Base-by-base conservation (phyloP, 2,797 vertebrate species). In the Scolopax rusticola region DNA sequence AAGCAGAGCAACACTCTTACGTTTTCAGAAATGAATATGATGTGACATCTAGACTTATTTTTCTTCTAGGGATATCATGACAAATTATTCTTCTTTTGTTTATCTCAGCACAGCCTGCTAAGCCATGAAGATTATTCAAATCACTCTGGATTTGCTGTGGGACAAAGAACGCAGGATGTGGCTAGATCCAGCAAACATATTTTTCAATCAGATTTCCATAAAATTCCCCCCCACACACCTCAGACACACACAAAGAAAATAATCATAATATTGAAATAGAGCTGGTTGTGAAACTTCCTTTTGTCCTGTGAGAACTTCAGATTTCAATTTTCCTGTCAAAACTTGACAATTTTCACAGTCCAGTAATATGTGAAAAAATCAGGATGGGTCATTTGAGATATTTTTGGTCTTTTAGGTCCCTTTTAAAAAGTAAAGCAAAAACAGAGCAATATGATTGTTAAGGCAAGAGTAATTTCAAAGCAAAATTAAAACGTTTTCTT, bases 201-300 rank as follows among this genome's bases (percentile, higher is more conserved):
- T 90, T 91, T 81, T 45, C 54, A 24, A n/a, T n/a, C 54, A 71
- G 19, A 69, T 94, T 93, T 71, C 81, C 83, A 83, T 91, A 54
- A 96, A 89, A 91, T 91, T 17, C 16, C 50, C 27, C 27, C 30
- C 17, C 18, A 13, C 25, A 17, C 21, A 4, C 8, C 15, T 38
- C 30, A 61, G 3, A 8, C 16, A 24, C 18, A 24, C 0, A 2
- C 8, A 56, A 27, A 60, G 33, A 65, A 87, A 94, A 89, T 57
- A 84, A 68, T 82, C 45, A 30, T 6, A 15, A 36, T 32, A 36
- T 40, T 61, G 56, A 87, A 67, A 40, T 12, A 20, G 36, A 61
- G 40, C 23, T 59, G 24, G 16, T 76, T 78, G 70, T 20, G 79
- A 63, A 91, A 85, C 21, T 77, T 76, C 78, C 63, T 74, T 74